Evolutionary conservation across 1,140 invertebrate species (phyloP).

Genomic region (Drosophila ercepeae): DNA sequence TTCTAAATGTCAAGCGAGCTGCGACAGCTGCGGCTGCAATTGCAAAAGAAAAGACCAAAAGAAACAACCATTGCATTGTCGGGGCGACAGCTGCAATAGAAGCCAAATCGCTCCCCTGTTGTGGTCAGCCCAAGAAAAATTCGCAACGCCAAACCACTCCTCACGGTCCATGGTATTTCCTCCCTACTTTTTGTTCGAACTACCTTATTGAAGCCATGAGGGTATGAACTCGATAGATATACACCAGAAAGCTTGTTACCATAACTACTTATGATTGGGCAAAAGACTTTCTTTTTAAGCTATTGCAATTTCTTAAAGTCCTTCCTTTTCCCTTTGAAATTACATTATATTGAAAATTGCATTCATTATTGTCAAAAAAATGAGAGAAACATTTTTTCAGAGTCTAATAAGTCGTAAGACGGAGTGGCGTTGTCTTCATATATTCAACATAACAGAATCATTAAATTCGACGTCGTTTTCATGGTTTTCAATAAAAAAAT

Average conservation of each 20-base stretch:
- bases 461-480: too few relatives aligned
- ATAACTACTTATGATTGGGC: background rate
- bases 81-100: slow-evolving; percentile 3
- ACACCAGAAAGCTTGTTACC: too few relatives aligned
- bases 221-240: too few relatives aligned
- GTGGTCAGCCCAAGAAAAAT: slow-evolving; percentile 2
- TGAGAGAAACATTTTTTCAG: background rate
- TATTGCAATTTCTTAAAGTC: background rate
- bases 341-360: background rate
- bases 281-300: background rate
- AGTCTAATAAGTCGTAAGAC: background rate
- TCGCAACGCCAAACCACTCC: background rate
- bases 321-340: background rate
- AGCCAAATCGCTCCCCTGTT: slow-evolving; percentile 18
- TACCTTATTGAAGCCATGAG: background rate
- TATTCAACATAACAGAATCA: too few relatives aligned
- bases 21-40: slow-evolving; percentile 21
- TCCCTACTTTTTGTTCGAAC: background rate
- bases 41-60: slow-evolving; percentile 27
- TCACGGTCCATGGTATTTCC: background rate
- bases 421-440: too few relatives aligned
- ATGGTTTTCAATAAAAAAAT: too few relatives aligned
- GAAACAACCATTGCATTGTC: background rate
- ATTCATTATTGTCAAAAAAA: too few relatives aligned
- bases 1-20: slow-evolving; percentile 6